Evolutionary conservation across 35 echinoderm and acorn worm genomes (phyloP).

Genomic region (Anneissia japonica): DNA sequence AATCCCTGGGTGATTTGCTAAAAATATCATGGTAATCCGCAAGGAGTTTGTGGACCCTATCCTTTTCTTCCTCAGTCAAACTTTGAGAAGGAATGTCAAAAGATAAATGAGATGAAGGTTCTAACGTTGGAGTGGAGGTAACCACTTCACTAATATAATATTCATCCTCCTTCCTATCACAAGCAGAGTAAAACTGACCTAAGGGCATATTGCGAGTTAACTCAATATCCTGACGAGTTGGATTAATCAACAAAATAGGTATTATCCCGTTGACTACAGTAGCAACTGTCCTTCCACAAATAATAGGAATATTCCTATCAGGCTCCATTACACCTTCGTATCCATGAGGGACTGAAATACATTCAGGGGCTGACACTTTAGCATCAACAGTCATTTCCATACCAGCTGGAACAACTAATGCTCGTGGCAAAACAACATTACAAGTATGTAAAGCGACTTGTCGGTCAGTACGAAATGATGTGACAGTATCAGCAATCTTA

Average conservation of each 20-base stretch:
- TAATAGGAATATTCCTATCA: not conserved
- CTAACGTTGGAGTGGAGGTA: no score
- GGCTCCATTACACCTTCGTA: conserved; percentile 25
- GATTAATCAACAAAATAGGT: not conserved
- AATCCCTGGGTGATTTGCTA: not conserved
- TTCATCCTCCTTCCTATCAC: not conserved
- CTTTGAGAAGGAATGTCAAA: not conserved
- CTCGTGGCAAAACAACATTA: conserved; percentile 7
- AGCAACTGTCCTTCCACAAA: not conserved
- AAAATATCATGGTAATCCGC: conserved; percentile 18
- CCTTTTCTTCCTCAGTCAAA: not conserved
- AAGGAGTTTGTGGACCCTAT: not conserved
- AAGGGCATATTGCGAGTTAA: not conserved
- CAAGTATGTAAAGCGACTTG: not conserved
- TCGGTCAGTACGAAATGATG: not conserved
- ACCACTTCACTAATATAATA: not conserved
- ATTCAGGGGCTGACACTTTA: conserved; percentile 4
- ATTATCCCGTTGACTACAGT: conserved; percentile 8
- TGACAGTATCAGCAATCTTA: not conserved
- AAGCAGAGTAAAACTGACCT: conserved; percentile 11
- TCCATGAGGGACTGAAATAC: not conserved
- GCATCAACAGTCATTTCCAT: not conserved
- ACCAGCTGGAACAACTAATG: not conserved
- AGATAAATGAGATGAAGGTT: not conserved
- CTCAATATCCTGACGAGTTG: conserved; percentile 3